These are phyloP conservation scores for Deilephila elpenor DNA, from an alignment of 2,888 invertebrate species.

Conservation along the genomic window DNA sequence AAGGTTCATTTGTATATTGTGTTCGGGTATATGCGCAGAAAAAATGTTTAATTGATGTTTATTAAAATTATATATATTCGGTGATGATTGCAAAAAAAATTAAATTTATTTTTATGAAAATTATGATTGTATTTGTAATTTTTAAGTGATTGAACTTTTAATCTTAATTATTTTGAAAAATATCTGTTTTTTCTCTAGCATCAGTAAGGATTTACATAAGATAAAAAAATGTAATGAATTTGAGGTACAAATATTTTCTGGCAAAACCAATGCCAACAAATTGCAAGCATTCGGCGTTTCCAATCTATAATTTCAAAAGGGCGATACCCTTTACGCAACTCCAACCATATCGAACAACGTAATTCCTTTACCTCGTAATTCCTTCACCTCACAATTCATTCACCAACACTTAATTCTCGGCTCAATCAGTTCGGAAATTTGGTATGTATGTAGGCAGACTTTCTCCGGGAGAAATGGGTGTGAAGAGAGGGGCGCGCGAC, in stretches of 20 bases:
- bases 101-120: too few relatives aligned
- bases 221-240: too few relatives aligned
- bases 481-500: constrained; percentile 76
- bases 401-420: constrained; percentile 65
- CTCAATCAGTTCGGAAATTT: constrained; percentile 82
- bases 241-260: too few relatives aligned
- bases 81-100: too few relatives aligned
- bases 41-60: background rate
- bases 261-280: background rate
- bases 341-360: background rate
- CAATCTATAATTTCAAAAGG: background rate
- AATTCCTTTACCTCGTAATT: constrained; percentile 18
- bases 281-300: background rate
- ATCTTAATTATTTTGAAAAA: too few relatives aligned
- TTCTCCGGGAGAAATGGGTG: constrained; percentile 80
- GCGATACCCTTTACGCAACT: background rate
- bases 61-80: too few relatives aligned
- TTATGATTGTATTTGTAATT: too few relatives aligned
- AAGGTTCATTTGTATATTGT: background rate
- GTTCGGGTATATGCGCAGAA: background rate
- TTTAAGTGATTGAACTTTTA: too few relatives aligned
- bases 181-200: too few relatives aligned
- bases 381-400: constrained; percentile 54
- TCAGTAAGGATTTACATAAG: too few relatives aligned
- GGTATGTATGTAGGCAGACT: constrained; percentile 85